Evolutionary conservation across 2,113 vertebrate genomes (phyloP).

Genomic region (Plecotus auritus): DNA sequence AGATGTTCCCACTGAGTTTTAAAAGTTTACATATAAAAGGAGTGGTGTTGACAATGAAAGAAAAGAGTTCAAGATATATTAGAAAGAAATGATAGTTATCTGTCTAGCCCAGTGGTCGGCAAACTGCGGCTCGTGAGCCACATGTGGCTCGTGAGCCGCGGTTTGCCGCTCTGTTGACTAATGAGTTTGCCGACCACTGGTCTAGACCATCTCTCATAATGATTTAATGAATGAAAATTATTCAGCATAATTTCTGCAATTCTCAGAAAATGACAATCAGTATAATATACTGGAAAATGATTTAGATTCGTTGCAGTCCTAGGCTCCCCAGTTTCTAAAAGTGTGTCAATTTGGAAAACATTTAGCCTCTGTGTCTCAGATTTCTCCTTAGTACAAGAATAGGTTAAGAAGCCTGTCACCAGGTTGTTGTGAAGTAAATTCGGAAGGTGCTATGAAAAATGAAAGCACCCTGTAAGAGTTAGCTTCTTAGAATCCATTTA

Average conservation of each 20-base stretch:
- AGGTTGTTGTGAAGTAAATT: background rate
- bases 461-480: background rate
- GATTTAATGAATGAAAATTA: constrained; percentile 42
- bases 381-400: background rate
- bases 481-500: background rate
- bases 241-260: constrained; percentile 6
- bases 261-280: constrained; percentile 37
- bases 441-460: background rate
- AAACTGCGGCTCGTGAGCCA: too few species aligned
- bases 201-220: background rate
- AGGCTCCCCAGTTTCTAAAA: background rate
- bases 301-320: background rate
- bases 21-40: background rate
- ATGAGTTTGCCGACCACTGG: too few species aligned
- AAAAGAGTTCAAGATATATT: background rate
- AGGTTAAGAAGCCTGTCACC: background rate
- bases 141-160: too few species aligned
- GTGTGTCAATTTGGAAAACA: background rate
- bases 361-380: background rate
- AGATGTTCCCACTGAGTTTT: background rate
- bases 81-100: background rate
- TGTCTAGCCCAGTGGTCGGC: background rate
- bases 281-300: constrained; percentile 16
- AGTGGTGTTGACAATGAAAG: background rate
- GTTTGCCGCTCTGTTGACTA: too few species aligned